Percentiles rank a stretch among this genome's conserved stretches.
phyloP scores from a whole-genome alignment of 2,797 vertebrate species.

The Otus scops region DNA sequence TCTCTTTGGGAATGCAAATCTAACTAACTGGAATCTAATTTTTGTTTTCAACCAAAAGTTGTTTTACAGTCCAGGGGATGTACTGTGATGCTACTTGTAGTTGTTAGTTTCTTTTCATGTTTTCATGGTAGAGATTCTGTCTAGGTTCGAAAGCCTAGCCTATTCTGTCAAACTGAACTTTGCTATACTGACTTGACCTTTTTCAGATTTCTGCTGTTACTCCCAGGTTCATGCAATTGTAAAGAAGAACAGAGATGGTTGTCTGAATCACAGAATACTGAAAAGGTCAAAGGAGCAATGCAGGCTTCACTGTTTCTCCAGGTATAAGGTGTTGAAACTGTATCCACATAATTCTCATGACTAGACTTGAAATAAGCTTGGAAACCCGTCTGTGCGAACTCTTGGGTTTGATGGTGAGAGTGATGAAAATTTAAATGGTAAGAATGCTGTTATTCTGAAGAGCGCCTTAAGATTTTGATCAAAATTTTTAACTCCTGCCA shows the following conservation, averaged over 20 bases:
- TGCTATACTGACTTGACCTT: constrained; percentile 37
- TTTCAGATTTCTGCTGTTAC: constrained; percentile 15
- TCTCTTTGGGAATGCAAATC: background rate
- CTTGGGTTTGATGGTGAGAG: background rate
- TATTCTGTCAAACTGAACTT: constrained; percentile 36
- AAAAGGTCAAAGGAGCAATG: constrained; percentile 50
- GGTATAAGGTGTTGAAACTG: background rate
- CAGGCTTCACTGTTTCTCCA: background rate
- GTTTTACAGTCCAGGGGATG: background rate
- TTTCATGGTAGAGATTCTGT: background rate
- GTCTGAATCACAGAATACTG: background rate
- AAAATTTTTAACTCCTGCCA: background rate
- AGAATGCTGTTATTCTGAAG: background rate
- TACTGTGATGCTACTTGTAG: background rate
- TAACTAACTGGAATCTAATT: background rate
- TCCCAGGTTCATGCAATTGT: background rate
- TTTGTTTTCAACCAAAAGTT: background rate
- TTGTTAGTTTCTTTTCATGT: background rate
- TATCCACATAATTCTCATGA: background rate
- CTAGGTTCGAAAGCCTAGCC: background rate
- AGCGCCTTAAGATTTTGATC: background rate
- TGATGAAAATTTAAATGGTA: background rate
- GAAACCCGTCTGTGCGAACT: background rate
- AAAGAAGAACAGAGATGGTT: constrained; percentile 6
- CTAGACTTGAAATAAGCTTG: background rate